These are phyloP conservation scores for Takifugu flavidus DNA, from an alignment of 2,113 vertebrate species.

Conservation along the genomic window DNA sequence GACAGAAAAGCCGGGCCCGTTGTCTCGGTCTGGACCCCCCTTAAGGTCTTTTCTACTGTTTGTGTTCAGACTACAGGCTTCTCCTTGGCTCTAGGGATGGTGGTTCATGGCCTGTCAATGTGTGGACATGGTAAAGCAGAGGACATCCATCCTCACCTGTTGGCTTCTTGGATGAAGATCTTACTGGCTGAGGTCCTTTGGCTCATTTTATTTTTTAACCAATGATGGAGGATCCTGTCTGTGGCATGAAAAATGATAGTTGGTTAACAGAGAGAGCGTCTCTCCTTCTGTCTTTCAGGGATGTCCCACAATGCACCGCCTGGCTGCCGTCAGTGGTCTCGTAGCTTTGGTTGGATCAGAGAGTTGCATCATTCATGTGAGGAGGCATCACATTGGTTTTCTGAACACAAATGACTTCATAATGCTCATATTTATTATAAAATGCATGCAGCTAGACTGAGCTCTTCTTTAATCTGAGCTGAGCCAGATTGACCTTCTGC, in stretches of 20 bases:
- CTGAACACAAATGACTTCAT: neutral
- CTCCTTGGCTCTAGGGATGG: conserved; percentile 85
- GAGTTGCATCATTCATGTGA: conserved; percentile 83
- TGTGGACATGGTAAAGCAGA: conserved; percentile 91
- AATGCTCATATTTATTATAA: too few species aligned
- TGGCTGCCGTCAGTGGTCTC: conserved; percentile 87
- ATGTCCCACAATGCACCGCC: conserved; percentile 92
- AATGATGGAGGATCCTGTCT: too few species aligned
- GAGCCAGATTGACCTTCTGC: too few species aligned
- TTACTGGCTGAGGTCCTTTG: conserved; percentile 82
- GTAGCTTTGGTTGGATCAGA: conserved; percentile 91
- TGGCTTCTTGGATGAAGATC: conserved; percentile 87
- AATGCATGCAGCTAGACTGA: too few species aligned
- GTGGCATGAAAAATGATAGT: too few species aligned
- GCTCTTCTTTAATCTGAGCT: too few species aligned
- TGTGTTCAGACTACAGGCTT: conserved; percentile 84
- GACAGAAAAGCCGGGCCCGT: neutral
- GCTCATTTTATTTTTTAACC: neutral
- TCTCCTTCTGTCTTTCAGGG: conserved; percentile 70
- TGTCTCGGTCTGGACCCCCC: neutral
- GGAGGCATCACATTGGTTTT: neutral
- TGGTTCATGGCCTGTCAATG: conserved; percentile 83
- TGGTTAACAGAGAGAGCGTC: neutral
- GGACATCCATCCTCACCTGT: conserved; percentile 82
- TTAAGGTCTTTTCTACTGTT: neutral